These are phyloP conservation scores for Euleptes europaea DNA, from an alignment of 2,113 vertebrate genomes.

Conservation along the genomic window DNA sequence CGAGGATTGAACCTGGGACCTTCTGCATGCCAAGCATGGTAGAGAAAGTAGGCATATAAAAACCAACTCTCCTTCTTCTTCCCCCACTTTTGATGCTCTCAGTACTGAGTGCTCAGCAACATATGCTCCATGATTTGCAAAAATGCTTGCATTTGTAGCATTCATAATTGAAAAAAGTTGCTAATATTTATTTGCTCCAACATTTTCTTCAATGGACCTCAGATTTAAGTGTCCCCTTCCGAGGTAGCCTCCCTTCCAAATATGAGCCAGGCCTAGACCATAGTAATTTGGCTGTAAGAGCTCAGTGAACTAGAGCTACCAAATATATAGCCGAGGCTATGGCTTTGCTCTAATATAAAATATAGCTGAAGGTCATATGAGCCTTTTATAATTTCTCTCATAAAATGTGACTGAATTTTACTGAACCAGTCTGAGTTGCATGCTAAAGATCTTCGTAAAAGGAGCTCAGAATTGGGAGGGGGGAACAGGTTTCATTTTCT, in stretches of 20 bases:
- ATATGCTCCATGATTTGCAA: background rate
- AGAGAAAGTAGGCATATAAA: no score
- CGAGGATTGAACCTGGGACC: no score
- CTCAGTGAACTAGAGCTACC: background rate
- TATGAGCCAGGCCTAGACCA: background rate
- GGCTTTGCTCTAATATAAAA: background rate
- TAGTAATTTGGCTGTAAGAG: background rate
- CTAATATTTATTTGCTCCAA: background rate
- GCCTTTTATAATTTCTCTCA: no score
- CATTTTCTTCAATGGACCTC: background rate
- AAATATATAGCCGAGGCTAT: background rate
- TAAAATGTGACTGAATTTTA: background rate
- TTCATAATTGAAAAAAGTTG: background rate
- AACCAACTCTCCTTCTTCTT: no score
- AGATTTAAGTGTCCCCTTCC: background rate
- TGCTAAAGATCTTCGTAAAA: background rate
- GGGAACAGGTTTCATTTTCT: background rate
- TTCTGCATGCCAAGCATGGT: no score
- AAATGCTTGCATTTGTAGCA: background rate
- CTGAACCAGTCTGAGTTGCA: background rate
- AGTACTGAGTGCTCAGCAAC: background rate
- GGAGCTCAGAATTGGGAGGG: background rate
- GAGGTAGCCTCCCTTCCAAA: background rate
- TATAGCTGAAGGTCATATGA: background rate
- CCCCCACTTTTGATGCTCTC: background rate